Evolutionary conservation across 2,113 vertebrate genomes (phyloP), one percentile per base, ranked within the genome.

Genomic region (Aleadryas rufinucha): DNA sequence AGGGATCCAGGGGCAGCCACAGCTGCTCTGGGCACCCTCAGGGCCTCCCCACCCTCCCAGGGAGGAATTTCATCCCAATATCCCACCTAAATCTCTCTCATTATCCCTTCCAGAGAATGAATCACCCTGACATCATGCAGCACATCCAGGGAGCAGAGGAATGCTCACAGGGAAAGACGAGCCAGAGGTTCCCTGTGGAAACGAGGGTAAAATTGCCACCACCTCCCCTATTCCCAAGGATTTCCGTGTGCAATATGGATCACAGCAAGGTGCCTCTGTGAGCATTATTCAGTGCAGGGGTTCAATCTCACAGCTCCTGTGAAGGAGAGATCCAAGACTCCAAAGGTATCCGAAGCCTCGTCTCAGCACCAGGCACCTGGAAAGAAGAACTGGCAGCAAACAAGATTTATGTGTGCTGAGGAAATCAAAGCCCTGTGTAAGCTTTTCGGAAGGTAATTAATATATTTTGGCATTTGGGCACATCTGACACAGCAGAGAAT

Each of bases 381-480:
- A 49, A 88, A 74, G 69, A 47, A 45, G 47, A 71, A 41, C 57
- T 49, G 28, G 3, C 59, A 77, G 79, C 76, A 79, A 72, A 60
- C 63, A 77, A 83, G 79, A 56, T 87, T 87, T 77, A 87, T 53
- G 31, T 56, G 21, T 33, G 1, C 66, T 27, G 50, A n/a, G 33
- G 30, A 68, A 56, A 84, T 47, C 78, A 69, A 91, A 96, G 50
- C 77, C 33, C 84, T 63, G 54, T 7, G 42, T 53, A 89, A 96
- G 88, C 57, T 79, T 63, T 89, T 76, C 61, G 13, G 45, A n/a
- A 77, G 56, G 85, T 24, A 94, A 96, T 93, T 90, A 95, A 86
- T 76, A 10, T 5, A 9, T 54, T 93, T 53, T 65, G 91, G 75
- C 92, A 84, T 83, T 86, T 69, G 57, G 63, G 78, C 69, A 54